A percentile compares a stretch with the other conserved stretches of the same genome.
These are phyloP conservation scores for Canis aureus DNA, from an alignment of 2,113 vertebrate species.

Conservation along the genomic window DNA sequence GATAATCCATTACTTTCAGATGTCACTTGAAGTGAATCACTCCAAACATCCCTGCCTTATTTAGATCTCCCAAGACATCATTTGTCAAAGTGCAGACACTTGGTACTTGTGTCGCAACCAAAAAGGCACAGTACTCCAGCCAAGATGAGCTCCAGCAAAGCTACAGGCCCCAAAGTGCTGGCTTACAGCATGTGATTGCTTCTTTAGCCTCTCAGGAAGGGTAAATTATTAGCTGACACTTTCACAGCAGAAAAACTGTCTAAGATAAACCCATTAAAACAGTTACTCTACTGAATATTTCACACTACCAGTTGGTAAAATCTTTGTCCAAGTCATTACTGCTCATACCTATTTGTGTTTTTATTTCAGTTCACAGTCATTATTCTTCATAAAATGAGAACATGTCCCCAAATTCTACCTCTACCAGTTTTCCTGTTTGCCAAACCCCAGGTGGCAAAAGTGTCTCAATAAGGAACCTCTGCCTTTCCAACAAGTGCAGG, in stretches of 20 bases:
- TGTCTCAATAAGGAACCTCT: not conserved
- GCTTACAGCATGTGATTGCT: constrained; percentile 81
- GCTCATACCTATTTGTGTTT: constrained; percentile 62
- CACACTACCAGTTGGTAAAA: constrained; percentile 83
- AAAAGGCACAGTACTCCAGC: constrained; percentile 64
- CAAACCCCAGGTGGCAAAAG: not conserved
- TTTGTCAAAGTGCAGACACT: constrained; percentile 84
- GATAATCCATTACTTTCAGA: constrained; percentile 82
- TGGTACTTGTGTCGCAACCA: constrained; percentile 82
- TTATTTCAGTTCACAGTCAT: constrained; percentile 72
- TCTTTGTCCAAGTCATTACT: constrained; percentile 85
- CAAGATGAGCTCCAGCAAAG: constrained; percentile 67
- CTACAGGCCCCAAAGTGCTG: constrained; percentile 75
- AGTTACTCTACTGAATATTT: constrained; percentile 85
- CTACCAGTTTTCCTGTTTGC: constrained; percentile 49
- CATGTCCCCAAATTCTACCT: constrained; percentile 38
- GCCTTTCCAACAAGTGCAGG: not conserved
- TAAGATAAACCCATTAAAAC: constrained; percentile 89
- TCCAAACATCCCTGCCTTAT: constrained; percentile 82
- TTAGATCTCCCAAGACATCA: constrained; percentile 84
- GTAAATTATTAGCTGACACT: constrained; percentile 90
- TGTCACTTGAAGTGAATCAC: constrained; percentile 82
- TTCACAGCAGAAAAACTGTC: constrained; percentile 86
- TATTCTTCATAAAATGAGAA: constrained; percentile 74
- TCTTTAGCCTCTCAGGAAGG: constrained; percentile 81